Evolutionary conservation across 1,140 invertebrate genomes (phyloP).

Genomic region (Tetramorium simillimum): DNA sequence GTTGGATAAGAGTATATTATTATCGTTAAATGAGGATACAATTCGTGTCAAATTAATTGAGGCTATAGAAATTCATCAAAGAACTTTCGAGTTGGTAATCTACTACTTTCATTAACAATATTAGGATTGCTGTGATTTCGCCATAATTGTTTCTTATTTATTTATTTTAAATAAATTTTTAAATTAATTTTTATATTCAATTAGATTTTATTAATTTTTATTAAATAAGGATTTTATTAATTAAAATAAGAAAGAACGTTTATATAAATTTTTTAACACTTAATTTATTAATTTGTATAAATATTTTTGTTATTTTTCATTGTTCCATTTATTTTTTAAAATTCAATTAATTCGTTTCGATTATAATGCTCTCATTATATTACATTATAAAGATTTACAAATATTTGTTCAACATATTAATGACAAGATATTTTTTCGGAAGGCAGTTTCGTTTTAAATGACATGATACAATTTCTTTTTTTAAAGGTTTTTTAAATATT

Average conservation of each 20-base stretch:
- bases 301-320: background rate
- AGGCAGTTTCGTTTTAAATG: background rate
- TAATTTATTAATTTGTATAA: background rate
- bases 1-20: slow-evolving; percentile 4
- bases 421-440: too few species aligned
- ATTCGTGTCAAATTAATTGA: slow-evolving; percentile 19
- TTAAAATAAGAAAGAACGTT: background rate
- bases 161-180: slow-evolving; percentile 2
- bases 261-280: background rate
- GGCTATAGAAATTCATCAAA: slow-evolving; percentile 25
- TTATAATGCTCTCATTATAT: background rate
- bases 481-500: slow-evolving; percentile 22
- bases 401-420: background rate
- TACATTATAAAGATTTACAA: background rate
- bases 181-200: background rate
- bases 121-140: background rate
- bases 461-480: background rate
- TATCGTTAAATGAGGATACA: background rate
- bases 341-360: background rate
- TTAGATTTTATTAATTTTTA: background rate
- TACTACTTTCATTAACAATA: background rate
- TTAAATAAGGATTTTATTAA: background rate
- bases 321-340: slow-evolving; percentile 12
- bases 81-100: slow-evolving; percentile 6
- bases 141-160: background rate